Evolutionary conservation across 2,888 invertebrate species (phyloP).

Genomic region (Spisula subtruncata): DNA sequence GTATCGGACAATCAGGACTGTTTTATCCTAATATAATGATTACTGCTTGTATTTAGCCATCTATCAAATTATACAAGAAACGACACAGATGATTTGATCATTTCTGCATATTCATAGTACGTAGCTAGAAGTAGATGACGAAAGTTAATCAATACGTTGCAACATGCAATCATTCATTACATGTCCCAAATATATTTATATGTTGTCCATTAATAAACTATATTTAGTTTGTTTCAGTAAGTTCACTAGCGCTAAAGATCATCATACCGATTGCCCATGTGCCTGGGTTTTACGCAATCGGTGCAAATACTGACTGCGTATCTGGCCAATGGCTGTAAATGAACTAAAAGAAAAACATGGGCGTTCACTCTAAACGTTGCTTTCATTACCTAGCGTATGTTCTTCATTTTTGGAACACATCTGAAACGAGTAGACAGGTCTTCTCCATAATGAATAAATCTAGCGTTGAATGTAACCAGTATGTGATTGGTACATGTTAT

Average conservation of each 20-base stretch:
- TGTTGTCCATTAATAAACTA: not conserved
- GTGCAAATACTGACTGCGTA: not conserved
- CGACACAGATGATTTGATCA: not conserved
- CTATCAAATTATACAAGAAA: not conserved
- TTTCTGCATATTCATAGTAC: slow-evolving; percentile 3
- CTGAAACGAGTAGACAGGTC: not conserved
- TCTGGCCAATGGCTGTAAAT: not conserved
- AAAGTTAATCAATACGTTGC: slow-evolving; percentile 6
- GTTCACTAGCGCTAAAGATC: not conserved
- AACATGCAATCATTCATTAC: slow-evolving; percentile 8
- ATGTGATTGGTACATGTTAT: not conserved
- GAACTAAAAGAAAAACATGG: not conserved
- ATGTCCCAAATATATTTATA: not conserved
- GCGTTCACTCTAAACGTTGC: not conserved
- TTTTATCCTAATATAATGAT: not conserved
- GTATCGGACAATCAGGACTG: not conserved
- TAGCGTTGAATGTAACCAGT: not conserved
- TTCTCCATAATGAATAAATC: not conserved
- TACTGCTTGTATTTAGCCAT: not conserved
- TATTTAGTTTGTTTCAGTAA: not conserved
- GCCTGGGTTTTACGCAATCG: not conserved
- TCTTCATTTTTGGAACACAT: not conserved
- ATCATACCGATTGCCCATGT: not conserved
- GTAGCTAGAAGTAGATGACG: not conserved
- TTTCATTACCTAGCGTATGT: not conserved